Percentiles rank a stretch among this genome's conserved stretches.
phyloP scores from a whole-genome alignment of 2,113 vertebrate species.

The Chloropsis cyanopogon region DNA sequence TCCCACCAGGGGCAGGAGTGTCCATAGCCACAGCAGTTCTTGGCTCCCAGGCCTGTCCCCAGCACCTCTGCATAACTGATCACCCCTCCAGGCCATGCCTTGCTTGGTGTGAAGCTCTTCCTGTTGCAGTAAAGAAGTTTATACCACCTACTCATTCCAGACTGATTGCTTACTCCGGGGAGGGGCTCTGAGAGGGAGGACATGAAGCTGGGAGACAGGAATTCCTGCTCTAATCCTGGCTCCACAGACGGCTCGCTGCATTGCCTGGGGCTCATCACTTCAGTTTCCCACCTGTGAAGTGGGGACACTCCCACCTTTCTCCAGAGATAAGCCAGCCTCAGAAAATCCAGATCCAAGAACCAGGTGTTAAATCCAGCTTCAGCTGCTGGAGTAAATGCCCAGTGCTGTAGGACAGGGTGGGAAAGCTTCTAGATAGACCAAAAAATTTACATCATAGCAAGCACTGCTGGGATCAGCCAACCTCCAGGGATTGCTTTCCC shows the following conservation, averaged over 20 bases:
- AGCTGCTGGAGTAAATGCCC: background rate
- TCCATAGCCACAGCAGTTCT: background rate
- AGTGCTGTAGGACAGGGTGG: background rate
- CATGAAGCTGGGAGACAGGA: slow-evolving; percentile 34
- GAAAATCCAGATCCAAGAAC: slow-evolving; percentile 18
- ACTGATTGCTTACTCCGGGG: slow-evolving; percentile 46
- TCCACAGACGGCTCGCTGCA: background rate
- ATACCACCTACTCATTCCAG: slow-evolving; percentile 29
- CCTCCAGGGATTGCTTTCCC: background rate
- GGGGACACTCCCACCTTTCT: slow-evolving; percentile 30
- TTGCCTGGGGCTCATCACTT: slow-evolving; percentile 22
- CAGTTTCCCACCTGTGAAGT: slow-evolving; percentile 56
- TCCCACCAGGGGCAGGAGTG: background rate
- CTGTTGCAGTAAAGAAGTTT: background rate
- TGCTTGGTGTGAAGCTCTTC: background rate
- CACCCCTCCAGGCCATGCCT: background rate
- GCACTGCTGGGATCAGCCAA: background rate
- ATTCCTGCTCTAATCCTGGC: slow-evolving; percentile 32
- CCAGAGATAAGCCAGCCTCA: slow-evolving; percentile 10
- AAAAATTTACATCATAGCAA: slow-evolving; percentile 41
- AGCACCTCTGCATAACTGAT: background rate
- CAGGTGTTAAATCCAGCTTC: background rate
- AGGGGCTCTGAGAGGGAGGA: slow-evolving; percentile 18
- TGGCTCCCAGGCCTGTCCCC: background rate
- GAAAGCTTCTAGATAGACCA: slow-evolving; percentile 24